Conservation (phyloP, 2,113 vertebrate species). For the Rhagologus leucostigma region DNA sequence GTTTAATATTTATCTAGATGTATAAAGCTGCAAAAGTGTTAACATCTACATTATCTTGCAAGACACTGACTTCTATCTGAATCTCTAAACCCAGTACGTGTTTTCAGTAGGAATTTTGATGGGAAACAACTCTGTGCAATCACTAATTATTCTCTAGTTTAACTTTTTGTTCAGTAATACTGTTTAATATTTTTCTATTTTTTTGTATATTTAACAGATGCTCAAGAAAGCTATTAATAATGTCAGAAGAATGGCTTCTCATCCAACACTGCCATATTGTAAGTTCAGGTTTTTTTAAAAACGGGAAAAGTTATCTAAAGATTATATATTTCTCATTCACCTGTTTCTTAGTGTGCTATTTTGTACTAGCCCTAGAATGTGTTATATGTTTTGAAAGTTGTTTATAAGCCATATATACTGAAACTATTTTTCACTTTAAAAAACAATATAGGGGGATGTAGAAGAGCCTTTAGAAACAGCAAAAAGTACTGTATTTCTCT, state of each 20-base stretch:
- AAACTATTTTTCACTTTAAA: background rate
- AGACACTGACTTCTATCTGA: background rate
- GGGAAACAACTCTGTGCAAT: background rate
- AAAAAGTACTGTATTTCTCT: background rate
- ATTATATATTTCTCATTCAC: background rate
- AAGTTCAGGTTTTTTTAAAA: slow-evolving; percentile 67
- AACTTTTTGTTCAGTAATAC: background rate
- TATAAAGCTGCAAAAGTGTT: slow-evolving; percentile 10
- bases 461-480: background rate
- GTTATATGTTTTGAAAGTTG: background rate
- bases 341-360: background rate
- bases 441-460: background rate
- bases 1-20: background rate
- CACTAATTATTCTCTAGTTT: slow-evolving; percentile 1
- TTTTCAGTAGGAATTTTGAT: background rate
- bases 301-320: background rate
- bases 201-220: slow-evolving; percentile 79
- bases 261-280: slow-evolving; percentile 97
- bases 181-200: background rate
- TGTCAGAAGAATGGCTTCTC: slow-evolving; percentile 96
- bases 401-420: background rate
- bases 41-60: background rate
- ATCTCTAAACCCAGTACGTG: background rate
- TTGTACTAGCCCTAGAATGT: background rate
- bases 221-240: slow-evolving; percentile 96